These are phyloP conservation scores for Pica pica DNA, from an alignment of 2,113 vertebrate species.

Conservation along the genomic window DNA sequence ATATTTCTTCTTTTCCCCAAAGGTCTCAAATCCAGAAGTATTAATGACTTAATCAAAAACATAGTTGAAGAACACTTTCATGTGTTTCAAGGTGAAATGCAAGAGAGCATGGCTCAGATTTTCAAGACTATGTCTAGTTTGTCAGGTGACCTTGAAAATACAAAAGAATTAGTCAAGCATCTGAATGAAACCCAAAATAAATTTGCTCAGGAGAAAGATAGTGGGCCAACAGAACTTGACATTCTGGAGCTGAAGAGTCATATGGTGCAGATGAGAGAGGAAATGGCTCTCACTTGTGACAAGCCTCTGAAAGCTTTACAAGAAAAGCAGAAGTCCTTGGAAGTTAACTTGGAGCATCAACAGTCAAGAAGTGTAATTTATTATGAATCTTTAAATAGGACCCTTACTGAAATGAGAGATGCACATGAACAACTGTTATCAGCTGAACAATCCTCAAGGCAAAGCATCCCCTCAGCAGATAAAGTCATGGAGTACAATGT, in stretches of 20 bases:
- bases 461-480: not conserved
- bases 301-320: constrained; percentile 68
- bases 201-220: constrained; percentile 33
- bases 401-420: constrained; percentile 68
- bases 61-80: constrained; percentile 68
- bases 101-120: constrained; percentile 69
- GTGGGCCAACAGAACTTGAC: constrained; percentile 43
- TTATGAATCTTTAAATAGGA: constrained; percentile 72
- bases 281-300: constrained; percentile 59
- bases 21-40: constrained; percentile 73
- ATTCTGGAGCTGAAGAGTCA: constrained; percentile 66
- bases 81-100: constrained; percentile 61
- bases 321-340: constrained; percentile 66
- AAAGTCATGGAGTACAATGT: constrained; percentile 8
- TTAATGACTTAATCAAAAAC: constrained; percentile 67
- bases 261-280: constrained; percentile 62
- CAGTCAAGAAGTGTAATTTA: constrained; percentile 43
- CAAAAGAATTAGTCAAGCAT: constrained; percentile 53
- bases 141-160: constrained; percentile 71
- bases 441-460: not conserved
- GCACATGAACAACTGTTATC: constrained; percentile 52
- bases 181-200: constrained; percentile 72
- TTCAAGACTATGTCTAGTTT: constrained; percentile 74
- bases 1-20: not conserved
- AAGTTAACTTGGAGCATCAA: constrained; percentile 60